Conservation (phyloP, 2,113 vertebrate genomes). For the Ammodytes marinus region DNA sequence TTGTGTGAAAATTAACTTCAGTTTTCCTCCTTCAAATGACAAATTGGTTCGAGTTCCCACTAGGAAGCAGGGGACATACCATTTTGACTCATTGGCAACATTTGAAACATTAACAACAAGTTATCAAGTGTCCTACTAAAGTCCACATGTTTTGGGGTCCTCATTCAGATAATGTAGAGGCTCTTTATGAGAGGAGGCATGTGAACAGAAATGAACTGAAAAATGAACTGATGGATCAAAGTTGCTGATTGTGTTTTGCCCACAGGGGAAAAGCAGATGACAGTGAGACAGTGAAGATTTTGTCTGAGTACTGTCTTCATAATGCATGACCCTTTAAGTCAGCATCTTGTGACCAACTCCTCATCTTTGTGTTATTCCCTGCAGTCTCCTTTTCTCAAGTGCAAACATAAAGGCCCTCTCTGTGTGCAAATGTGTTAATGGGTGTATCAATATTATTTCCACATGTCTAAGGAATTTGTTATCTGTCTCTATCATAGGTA, state of each 20-base stretch:
- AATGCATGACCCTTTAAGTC: not conserved
- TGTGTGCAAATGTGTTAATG: too few species aligned
- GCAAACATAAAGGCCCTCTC: too few species aligned
- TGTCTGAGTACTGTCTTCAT: not conserved
- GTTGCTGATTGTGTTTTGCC: not conserved
- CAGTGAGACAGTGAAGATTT: not conserved
- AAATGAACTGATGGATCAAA: constrained; percentile 16
- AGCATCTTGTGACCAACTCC: too few species aligned
- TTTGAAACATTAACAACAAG: not conserved
- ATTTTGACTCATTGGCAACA: too few species aligned
- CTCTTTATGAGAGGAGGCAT: not conserved
- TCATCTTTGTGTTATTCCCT: not conserved
- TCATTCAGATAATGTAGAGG: not conserved
- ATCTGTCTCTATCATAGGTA: too few species aligned
- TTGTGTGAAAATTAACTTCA: too few species aligned
- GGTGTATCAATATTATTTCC: too few species aligned
- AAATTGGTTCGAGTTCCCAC: not conserved
- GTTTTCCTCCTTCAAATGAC: too few species aligned
- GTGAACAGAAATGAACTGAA: not conserved
- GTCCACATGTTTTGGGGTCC: not conserved
- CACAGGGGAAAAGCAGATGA: not conserved
- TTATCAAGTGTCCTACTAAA: not conserved
- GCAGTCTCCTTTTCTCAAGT: not conserved
- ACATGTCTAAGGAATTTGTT: too few species aligned
- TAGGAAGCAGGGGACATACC: not conserved